A percentile compares a stretch with the other conserved stretches of the same genome.
These are phyloP conservation scores for Akabosia matsudoensis DNA, from an alignment of 1,140 invertebrate species.

Conservation along the genomic window DNA sequence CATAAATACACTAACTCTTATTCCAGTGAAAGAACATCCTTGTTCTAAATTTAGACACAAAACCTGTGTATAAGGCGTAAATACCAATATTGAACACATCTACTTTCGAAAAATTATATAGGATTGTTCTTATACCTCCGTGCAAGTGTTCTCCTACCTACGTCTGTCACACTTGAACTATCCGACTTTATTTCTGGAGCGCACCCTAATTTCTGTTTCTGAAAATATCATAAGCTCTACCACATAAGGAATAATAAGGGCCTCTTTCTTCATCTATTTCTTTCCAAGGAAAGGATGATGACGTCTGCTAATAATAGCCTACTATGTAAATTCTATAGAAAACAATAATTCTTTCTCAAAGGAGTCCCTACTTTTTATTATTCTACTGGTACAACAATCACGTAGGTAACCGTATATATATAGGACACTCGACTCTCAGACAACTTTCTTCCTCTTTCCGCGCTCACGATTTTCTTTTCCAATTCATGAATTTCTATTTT, in stretches of 20 bases:
- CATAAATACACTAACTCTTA: constrained; percentile 7
- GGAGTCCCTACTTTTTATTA: neutral
- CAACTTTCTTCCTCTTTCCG: no score
- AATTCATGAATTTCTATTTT: neutral
- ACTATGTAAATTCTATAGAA: constrained; percentile 19
- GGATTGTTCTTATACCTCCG: neutral
- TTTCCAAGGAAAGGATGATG: neutral
- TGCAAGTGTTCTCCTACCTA: neutral
- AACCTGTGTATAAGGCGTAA: neutral
- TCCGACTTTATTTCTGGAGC: neutral
- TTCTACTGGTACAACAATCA: neutral
- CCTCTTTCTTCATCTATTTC: neutral
- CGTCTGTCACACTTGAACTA: neutral
- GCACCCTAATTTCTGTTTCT: neutral
- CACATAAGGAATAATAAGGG: no score
- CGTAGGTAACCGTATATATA: neutral
- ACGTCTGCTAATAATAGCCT: neutral
- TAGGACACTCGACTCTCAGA: neutral
- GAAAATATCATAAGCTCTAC: neutral
- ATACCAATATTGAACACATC: neutral
- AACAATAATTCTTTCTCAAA: neutral
- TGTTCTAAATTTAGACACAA: constrained; percentile 12
- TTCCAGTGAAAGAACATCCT: neutral
- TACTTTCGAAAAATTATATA: neutral
- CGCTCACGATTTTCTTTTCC: neutral